Evolutionary conservation across 2,888 invertebrate species (phyloP), one percentile per base, ranked within the genome.

Genomic region (Drosophila ustulata): DNA sequence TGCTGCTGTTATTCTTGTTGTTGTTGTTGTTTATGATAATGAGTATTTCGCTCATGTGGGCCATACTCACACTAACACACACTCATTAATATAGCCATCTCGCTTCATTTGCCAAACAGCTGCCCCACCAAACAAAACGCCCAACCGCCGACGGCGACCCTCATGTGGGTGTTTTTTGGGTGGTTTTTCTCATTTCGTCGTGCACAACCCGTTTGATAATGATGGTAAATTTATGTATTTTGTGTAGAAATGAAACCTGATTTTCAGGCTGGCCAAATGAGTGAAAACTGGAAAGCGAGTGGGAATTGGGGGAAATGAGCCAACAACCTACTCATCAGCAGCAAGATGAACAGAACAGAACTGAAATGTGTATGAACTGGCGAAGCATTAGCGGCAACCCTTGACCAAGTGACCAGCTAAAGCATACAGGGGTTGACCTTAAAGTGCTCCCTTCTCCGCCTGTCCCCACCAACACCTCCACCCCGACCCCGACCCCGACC

Each of bases 161-260:
- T 49, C 32, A 50, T 58, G 51, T 59, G 66, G 69, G 57, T 64
- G 64, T 45, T 51, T 80, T 73, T 72, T 77, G 75, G 75, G 78
- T 75, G 74, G 75, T 77, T 75, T 66, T 69, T 66, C 71, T 57
- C 75, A 73, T 73, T 51, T 67, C 75, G 57, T 64, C 18, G 53
- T 59, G 47, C 63, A 68, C 71, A 72, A 83, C 81, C 74, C 80
- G 82, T 77, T 80, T 69, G 78, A 87, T 90, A 91, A 90, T 90
- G 82, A 90, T 89, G 81, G 82, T 78, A 88, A 89, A 90, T 90
- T 90, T 90, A 91, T 90, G 90, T 90, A 88, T 90, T 90, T 90
- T 90, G 83, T 89, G 80, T 89, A 88, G 91, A 91, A 90, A 88
- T 90, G 82, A 90, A 91, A 89, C 87, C 89, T 80, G 90, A 90